Evolutionary conservation across 2,113 vertebrate species (phyloP).

Genomic region (Gymnorhina tibicen): DNA sequence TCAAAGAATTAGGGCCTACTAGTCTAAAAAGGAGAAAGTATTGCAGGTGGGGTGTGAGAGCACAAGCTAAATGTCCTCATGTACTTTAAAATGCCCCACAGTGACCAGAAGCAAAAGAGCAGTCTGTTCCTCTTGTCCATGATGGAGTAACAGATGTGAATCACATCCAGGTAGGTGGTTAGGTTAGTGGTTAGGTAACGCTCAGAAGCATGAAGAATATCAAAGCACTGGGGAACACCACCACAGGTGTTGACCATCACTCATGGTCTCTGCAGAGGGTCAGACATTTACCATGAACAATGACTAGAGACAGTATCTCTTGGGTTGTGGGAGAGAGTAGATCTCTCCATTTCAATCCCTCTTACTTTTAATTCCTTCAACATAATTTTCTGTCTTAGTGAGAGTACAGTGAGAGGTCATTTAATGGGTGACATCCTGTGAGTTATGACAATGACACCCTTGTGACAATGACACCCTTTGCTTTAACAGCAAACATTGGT

Average conservation of each 20-base stretch:
- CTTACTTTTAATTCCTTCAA: neutral
- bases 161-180: neutral
- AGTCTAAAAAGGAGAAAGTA: neutral
- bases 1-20: neutral
- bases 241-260: neutral
- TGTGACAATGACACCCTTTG: neutral
- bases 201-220: neutral
- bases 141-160: neutral
- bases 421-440: neutral
- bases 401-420: neutral
- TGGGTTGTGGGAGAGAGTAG: neutral
- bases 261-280: neutral
- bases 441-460: neutral
- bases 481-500: neutral
- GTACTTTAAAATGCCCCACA: neutral
- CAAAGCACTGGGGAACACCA: neutral
- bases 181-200: neutral
- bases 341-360: neutral
- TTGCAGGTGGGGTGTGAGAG: neutral
- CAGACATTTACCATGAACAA: neutral
- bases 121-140: neutral
- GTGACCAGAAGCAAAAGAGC: neutral
- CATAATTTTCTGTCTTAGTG: neutral
- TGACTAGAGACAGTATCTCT: neutral
- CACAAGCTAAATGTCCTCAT: neutral